Evolutionary conservation across 2,797 vertebrate species (phyloP), one percentile per base, ranked within the genome.

Genomic region (Myripristis murdjan): DNA sequence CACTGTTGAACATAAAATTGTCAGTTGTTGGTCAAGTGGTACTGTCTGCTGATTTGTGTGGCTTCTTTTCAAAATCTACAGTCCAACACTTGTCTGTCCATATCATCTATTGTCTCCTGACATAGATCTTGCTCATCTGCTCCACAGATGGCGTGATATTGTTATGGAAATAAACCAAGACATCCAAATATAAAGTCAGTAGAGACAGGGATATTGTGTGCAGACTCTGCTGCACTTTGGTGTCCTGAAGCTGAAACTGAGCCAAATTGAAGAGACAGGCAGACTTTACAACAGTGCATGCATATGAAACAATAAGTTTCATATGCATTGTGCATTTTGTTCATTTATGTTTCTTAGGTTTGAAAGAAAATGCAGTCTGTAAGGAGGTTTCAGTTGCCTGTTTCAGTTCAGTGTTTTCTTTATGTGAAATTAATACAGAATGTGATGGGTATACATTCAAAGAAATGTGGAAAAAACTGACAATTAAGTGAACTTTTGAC

Each of bases 91-190:
- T 78, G 72, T 76, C 77, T 63, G 77, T 55, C 47, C 39, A 56
- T 56, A 78, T 81, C 70, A 48, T 71, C 47, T 15, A 72, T 58
- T 82, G 73, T 77, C 59, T 82, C 68, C 71, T 79, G 65, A 77
- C 48, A 78, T 64, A 62, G 51, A 67, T 85, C 68, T 44, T 47
- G 52, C 51, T 83, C 87, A 87, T 89, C 77, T 91, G 82, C 23
- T 67, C 2, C 20, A 61, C 91, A 91, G 80, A 54, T 18, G 5
- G 39, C 59, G 64, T 0, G 1, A 47, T 46, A 10, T 62, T 73
- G 15, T 73, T 43, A 80, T 63, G 63, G 49, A 70, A 80, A 77
- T 59, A n/a, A 83, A 43, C 54, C 31, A 43, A 58, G 39, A 55
- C 67, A 2, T 22, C n/a, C 26, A 37, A 70, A 58, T 63, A 64